Evolutionary conservation across 92 coral and sea anemone species (phyloP), one percentile per base, ranked within the genome.

Genomic region (Epizoanthus ramosus): DNA sequence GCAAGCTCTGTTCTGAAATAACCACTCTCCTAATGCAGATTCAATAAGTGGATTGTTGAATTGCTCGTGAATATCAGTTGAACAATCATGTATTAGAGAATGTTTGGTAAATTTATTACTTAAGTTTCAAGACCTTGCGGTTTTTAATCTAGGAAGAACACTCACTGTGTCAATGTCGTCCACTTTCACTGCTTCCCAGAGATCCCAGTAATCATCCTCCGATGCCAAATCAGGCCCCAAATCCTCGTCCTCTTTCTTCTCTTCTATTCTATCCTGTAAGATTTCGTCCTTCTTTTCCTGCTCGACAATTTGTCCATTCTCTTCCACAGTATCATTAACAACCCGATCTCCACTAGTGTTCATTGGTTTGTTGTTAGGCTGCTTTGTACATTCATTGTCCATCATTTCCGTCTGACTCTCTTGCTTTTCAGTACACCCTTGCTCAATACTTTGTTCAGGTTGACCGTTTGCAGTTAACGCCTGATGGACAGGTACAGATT

Each of bases 141-240:
- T 9, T 50, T 3, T 50, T 50, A 13, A 6, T 50, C 15, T 50
- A 37, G 43, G 43, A 2, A 50, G 54, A 50, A 9, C 57, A 89
- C 85, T 84, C 81, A 93, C 98, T 53, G 83, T 81, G 19, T 89
- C 90, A 81, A 91, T 69, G 68, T 91, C 87, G 56, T 93, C 98
- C n/a, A 79, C 90, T 89, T 93, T 93, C 24, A 93, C 93, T 57
- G 95, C 95, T 84, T 91, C 98, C 98, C 98, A 93, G 81, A 93
- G 84, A 68, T 91, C 91, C 98, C 98, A 93, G 75, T 93, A 93
- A 6, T 93, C 98, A 68, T 93, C 98, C 18, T 93, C 95, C 33
- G 92, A 89, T 56, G 98, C 98, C 43, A 89, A 52, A 61, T 93
- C 98, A 23, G 90, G 88, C 25, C 83, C 73, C 41, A 64, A 52